A percentile compares a stretch with the other conserved stretches of the same genome.
These are phyloP conservation scores for Actinemys pallida DNA, from an alignment of 2,113 vertebrate species.

Conservation along the genomic window DNA sequence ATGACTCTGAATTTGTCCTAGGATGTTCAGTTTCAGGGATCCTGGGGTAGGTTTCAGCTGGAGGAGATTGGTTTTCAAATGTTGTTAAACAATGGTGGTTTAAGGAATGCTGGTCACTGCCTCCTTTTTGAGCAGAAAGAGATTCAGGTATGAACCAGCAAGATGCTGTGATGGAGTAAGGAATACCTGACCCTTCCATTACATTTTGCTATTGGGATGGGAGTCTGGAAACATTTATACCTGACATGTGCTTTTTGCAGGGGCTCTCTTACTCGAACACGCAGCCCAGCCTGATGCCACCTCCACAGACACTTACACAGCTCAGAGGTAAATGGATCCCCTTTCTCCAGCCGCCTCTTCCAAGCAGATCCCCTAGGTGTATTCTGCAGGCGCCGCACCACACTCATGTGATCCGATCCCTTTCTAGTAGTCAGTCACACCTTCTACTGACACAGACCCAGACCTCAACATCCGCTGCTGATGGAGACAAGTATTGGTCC, in stretches of 20 bases:
- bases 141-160: not conserved
- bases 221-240: rapidly evolving
- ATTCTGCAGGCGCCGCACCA: rapidly evolving
- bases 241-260: conserved; percentile 48
- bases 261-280: conserved; percentile 84
- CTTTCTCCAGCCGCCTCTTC: rapidly evolving
- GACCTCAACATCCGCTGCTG: rapidly evolving
- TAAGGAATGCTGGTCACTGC: rapidly evolving
- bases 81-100: not conserved
- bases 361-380: no score
- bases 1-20: rapidly evolving
- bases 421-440: not conserved
- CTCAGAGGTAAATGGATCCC: conserved; percentile 71
- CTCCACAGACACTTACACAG: conserved; percentile 70
- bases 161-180: rapidly evolving
- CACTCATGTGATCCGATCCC: not conserved
- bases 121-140: not conserved
- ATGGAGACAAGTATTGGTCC: rapidly evolving
- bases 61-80: not conserved
- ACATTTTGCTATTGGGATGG: not conserved
- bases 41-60: not conserved
- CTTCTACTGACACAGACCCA: not conserved
- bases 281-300: conserved; percentile 76
- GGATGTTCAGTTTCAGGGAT: not conserved
- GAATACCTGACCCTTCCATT: rapidly evolving